Base-by-base conservation (phyloP, 1,140 invertebrate species). In the Tribolium madens region DNA sequence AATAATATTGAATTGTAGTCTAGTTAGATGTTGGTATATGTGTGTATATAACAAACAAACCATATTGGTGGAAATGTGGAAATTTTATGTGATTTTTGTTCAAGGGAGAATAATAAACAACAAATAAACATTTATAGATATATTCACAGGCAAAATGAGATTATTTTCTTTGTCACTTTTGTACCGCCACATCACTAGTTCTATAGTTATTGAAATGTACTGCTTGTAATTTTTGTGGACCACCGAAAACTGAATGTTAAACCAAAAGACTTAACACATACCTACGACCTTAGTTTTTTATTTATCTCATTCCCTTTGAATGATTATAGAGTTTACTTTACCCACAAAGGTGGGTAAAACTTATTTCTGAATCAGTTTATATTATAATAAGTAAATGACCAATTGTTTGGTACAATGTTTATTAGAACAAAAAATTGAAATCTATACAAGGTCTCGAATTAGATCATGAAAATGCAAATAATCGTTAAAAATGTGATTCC, bases 401-500 rank as follows among this genome's bases (percentile, higher is more conserved):
- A 71, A 71, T 14, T 15, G 13, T 47, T 71, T 47, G 42, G 69
- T 71, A 71, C 69, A 71, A 33, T 0, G 14, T 47, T 48, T 12
- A 70, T 60, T 21, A 21, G 53, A 21, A 26, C 53, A 64, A 33
- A 64, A 64, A 33, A 36, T 21, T 26, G 18, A 31, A 64, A 64
- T 5, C 10, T 64, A 31, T 64, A 64, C 57, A 64, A 64, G 57
- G 57, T 64, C 57, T 64, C 57, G 57, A 64, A 64, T 64, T 64
- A 64, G 57, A 64, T 33, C 26, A 64, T 64, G 57, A 64, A 64
- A n/a, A 64, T 33, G 57, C 57, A 64, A 73, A 36, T 73, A 52
- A 52, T 73, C 47, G 71, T 73, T 57, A 33, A 80, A 80, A 79
- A 76, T 80, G 78, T 80, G 78, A 80, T 80, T 80, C 76, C 78